Percentiles rank a stretch among this genome's conserved stretches.
Evolutionary conservation across 2,113 vertebrate species (phyloP).

Genomic region (Epinephelus moara): DNA sequence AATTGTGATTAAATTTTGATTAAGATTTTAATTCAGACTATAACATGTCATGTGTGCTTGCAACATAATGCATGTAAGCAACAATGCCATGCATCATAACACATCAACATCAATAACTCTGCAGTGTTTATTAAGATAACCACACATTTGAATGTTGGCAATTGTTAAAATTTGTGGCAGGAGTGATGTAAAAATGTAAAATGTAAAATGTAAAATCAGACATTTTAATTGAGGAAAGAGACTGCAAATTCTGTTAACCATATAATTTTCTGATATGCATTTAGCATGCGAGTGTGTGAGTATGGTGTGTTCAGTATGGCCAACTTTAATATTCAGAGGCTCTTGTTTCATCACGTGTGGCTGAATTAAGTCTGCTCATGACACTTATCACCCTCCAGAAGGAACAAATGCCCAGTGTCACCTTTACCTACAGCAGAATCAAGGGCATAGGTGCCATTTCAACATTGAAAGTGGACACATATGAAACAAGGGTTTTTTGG

Average conservation of each 20-base stretch:
- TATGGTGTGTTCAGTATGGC: not conserved
- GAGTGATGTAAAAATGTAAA: not conserved
- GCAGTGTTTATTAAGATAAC: conserved; percentile 27
- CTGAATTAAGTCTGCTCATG: not conserved
- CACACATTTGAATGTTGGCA: conserved; percentile 35
- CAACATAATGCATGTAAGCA: not conserved
- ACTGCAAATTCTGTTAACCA: not conserved
- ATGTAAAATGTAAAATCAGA: not conserved
- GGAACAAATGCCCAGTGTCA: too few species aligned
- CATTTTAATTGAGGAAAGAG: not conserved
- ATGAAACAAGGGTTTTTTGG: too few species aligned
- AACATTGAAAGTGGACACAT: too few species aligned
- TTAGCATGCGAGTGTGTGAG: not conserved
- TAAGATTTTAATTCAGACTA: not conserved
- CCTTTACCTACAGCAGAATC: too few species aligned
- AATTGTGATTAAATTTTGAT: not conserved
- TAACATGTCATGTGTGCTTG: not conserved
- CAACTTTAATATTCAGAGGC: not conserved
- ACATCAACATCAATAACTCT: not conserved
- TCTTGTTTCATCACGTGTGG: not conserved
- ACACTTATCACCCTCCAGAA: too few species aligned
- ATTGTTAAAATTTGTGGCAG: not conserved
- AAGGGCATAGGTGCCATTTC: too few species aligned
- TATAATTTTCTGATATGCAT: not conserved
- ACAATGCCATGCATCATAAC: not conserved